Conservation (phyloP, 2,888 invertebrate species). For the Lymantria dispar region DNA sequence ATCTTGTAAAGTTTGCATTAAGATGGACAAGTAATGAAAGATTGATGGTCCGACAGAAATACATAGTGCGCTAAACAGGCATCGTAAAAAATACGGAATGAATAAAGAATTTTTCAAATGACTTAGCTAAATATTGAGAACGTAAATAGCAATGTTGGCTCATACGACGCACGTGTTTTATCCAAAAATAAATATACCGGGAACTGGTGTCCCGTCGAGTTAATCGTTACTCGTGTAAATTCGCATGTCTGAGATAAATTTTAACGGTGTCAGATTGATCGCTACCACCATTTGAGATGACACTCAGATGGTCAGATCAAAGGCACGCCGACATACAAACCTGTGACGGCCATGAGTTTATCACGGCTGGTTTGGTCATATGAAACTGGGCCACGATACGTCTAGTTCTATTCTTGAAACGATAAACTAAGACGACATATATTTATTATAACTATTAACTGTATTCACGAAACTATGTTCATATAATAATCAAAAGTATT, state of each 20-base stretch:
- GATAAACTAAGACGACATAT: conserved; percentile 59
- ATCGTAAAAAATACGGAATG: neutral
- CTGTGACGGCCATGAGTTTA: conserved; percentile 52
- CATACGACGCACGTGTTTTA: conserved; percentile 51
- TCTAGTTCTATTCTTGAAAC: conserved; percentile 63
- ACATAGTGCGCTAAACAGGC: neutral
- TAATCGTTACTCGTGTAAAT: conserved; percentile 39
- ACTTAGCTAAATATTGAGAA: conserved; percentile 10
- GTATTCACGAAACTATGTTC: too few relatives aligned
- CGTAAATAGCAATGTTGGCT: conserved; percentile 33
- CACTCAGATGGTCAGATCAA: conserved; percentile 54
- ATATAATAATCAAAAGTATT: conserved; percentile 1
- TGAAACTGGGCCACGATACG: conserved; percentile 63
- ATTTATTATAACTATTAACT: too few relatives aligned
- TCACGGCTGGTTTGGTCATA: conserved; percentile 49
- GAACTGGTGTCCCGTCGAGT: conserved; percentile 37
- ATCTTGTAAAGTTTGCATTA: conserved; percentile 1
- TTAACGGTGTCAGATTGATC: conserved; percentile 40
- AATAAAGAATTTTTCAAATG: conserved; percentile 3
- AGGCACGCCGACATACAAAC: conserved; percentile 48
- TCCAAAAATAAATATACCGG: conserved; percentile 59
- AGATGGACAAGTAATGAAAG: conserved; percentile 1
- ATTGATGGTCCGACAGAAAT: neutral
- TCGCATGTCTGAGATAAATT: conserved; percentile 35
- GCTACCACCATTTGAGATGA: conserved; percentile 33